Base-by-base conservation (phyloP, 2,797 vertebrate genomes). In the Sphaeramia orbicularis region DNA sequence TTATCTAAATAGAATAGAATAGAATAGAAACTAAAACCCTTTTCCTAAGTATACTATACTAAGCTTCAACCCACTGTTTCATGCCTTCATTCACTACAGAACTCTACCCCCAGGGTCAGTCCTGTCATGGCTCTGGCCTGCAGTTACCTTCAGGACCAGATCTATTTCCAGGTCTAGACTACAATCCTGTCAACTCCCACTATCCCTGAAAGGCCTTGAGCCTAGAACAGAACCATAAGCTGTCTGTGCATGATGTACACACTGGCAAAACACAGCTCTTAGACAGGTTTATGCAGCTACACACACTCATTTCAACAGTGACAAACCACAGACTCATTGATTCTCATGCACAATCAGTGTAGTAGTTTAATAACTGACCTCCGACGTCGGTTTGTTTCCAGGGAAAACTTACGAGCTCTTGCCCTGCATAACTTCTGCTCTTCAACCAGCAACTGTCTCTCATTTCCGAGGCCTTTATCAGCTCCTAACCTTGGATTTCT, bases 381-480 rank as follows among this genome's bases (percentile, higher is more conserved):
- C 74, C 94, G 93, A 53, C 97, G 94, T 67, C 90, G 92, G 73
- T 95, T 98, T 81, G 96, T 99, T 85, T 98, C 97, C 76, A 84
- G 51, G 2, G 80, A 94, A 65, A 94, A 93, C 80, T 93, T 95
- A 58, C 91, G 95, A 35, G 94, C 93, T 57, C 82, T 91, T 55
- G 76, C 92, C 81, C 92, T 90, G 89, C 89, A 91, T 10, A 89
- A 19, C 88, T 91, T 96, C 87, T 97, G 97, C 83, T 96, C 91
- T 59, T 96, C 93, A 44, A 92, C 80, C 91, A 99, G 65, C 4
- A 90, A 60, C 11, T 72, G 87, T 43, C 88, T 94, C 58, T 97
- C 95, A 68, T 94, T 87, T 66, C 93, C 78, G 59, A 95, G 90
- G 79, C 92, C 92, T 62, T 78, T 76, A 54, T 91, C 92, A 47